A percentile compares a stretch with the other conserved stretches of the same genome.
Conservation (phyloP, 2,113 vertebrate species). For the Halcyon malimbica region DNA sequence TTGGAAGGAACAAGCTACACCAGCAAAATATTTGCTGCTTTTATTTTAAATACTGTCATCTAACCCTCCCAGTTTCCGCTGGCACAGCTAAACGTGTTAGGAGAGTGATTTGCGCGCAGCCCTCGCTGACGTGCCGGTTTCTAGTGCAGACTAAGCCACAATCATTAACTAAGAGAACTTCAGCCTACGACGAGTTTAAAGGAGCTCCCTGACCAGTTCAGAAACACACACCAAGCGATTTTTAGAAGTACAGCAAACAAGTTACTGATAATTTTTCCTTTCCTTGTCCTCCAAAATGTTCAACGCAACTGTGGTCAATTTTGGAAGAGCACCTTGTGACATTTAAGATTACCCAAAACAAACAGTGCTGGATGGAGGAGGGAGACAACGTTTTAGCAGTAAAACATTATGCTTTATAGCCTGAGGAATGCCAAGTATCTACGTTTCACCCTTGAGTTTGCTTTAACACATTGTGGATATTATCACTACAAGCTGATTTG, state of each 20-base stretch:
- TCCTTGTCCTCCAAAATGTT: background rate
- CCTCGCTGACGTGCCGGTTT: slow-evolving; percentile 23
- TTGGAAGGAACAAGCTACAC: slow-evolving; percentile 2
- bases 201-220: background rate
- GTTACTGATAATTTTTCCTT: background rate
- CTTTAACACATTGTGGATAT: background rate
- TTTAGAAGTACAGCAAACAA: background rate
- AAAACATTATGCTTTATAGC: background rate
- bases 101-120: slow-evolving; percentile 17
- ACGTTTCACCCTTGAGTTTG: background rate
- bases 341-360: background rate
- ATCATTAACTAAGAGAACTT: slow-evolving; percentile 40
- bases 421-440: background rate
- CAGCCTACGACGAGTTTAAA: background rate
- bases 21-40: background rate
- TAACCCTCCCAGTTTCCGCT: slow-evolving; percentile 28
- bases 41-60: background rate
- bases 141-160: slow-evolving; percentile 29
- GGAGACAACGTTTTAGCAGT: background rate
- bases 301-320: background rate
- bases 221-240: background rate
- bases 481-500: background rate
- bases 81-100: slow-evolving; percentile 20
- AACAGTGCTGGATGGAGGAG: background rate
- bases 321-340: background rate